Evolutionary conservation across 2,113 vertebrate genomes (phyloP).

Genomic region (Crotalus viridis): DNA sequence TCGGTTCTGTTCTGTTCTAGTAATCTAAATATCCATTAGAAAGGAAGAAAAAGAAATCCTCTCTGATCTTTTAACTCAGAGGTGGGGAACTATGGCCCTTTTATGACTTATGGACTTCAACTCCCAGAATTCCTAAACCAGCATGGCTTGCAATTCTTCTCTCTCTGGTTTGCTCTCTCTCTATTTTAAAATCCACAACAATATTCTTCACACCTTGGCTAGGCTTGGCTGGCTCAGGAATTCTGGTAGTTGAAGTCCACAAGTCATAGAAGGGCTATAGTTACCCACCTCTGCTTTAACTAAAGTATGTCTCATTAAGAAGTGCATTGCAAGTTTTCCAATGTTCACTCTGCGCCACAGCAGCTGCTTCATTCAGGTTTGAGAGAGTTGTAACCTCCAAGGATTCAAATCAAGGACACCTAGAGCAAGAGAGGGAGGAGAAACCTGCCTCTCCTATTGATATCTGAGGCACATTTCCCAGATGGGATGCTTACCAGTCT

Average conservation of each 20-base stretch:
- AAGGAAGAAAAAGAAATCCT: not conserved
- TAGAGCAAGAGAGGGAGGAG: slow-evolving; percentile 32
- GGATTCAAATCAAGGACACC: slow-evolving; percentile 23
- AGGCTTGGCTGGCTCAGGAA: too few relatives aligned
- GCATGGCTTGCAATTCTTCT: too few relatives aligned
- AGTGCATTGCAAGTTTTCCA: slow-evolving; percentile 8
- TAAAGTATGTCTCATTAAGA: slow-evolving; percentile 5
- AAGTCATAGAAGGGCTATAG: not conserved
- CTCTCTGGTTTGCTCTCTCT: too few relatives aligned
- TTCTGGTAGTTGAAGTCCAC: not conserved
- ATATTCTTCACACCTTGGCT: too few relatives aligned
- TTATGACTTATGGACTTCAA: too few relatives aligned
- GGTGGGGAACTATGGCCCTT: too few relatives aligned
- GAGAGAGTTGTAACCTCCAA: slow-evolving; percentile 52
- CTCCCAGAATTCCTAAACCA: too few relatives aligned
- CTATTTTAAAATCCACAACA: too few relatives aligned
- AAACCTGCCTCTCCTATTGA: slow-evolving; percentile 53
- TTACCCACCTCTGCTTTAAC: slow-evolving; percentile 5
- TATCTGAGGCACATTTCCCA: slow-evolving; percentile 48
- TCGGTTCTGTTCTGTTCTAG: slow-evolving; percentile 9
- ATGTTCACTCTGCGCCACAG: slow-evolving; percentile 24
- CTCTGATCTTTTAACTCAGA: not conserved
- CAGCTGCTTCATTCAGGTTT: slow-evolving; percentile 42
- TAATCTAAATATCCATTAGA: slow-evolving; percentile 28
- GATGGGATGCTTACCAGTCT: slow-evolving; percentile 49